phyloP scores from a whole-genome alignment of 2,888 invertebrate species.

The Hydroisotoma schaefferi region DNA sequence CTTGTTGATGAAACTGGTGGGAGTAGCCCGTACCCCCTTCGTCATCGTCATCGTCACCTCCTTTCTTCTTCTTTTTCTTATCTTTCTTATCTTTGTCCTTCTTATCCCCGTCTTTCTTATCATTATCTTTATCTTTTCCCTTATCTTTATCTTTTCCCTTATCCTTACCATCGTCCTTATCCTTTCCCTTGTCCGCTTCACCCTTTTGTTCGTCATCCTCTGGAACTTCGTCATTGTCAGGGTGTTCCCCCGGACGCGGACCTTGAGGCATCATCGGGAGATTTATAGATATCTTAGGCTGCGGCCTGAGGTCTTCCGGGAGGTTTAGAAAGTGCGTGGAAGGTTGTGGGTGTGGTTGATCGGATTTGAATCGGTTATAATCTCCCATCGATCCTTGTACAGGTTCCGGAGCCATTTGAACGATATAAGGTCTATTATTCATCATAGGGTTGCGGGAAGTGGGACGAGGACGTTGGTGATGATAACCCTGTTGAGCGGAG shows the following conservation, averaged over 20 bases:
- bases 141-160: conserved; percentile 25
- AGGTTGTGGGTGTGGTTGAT: too few relatives aligned
- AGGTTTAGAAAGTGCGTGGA: too few relatives aligned
- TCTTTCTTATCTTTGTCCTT: conserved; percentile 21
- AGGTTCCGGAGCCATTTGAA: too few relatives aligned
- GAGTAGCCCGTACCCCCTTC: conserved; percentile 1
- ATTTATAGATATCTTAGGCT: background rate
- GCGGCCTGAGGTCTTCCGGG: background rate
- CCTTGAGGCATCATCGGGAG: background rate
- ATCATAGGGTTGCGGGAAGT: too few relatives aligned
- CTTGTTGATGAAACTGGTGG: conserved; percentile 10
- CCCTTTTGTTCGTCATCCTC: background rate
- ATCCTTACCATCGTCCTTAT: conserved; percentile 17
- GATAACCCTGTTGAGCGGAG: too few relatives aligned
- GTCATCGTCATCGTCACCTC: background rate
- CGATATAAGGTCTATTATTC: too few relatives aligned
- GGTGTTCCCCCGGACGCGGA: too few relatives aligned
- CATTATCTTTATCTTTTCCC: conserved; percentile 11
- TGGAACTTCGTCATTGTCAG: too few relatives aligned
- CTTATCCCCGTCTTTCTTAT: conserved; percentile 21
- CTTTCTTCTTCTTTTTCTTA: conserved; percentile 12
- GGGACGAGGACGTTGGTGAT: too few relatives aligned
- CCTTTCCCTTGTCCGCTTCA: background rate
- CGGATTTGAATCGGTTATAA: too few relatives aligned
- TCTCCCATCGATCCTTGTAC: too few relatives aligned